Evolutionary conservation across 2,797 vertebrate species (phyloP), one percentile per base, ranked within the genome.

Genomic region (Sebastes jordani): DNA sequence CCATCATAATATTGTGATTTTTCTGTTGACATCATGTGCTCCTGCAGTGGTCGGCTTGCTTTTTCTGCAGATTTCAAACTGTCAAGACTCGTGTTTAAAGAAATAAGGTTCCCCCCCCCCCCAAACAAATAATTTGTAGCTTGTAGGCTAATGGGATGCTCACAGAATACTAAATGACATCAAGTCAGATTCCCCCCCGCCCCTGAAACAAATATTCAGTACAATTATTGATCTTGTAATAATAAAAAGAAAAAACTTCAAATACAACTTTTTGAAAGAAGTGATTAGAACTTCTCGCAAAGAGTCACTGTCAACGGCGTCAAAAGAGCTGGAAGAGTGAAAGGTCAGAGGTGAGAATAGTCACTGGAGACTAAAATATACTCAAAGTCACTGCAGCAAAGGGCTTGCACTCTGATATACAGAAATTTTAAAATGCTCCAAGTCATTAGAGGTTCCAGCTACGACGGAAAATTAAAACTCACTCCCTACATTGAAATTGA

Each of bases 211-310:
- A 85, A 89, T 89, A 89, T 86, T 88, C 80, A 92, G 71, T 80
- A 92, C 89, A 93, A 80, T 86, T 87, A 86, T 80, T 92, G 84
- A 91, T 88, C 74, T 89, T 85, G 80, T 78, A 84, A 88, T 78
- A 78, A 80, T 56, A 86, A 54, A 88, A 82, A 84, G 7, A 46
- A 46, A 89, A 82, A 89, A 85, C 56, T 86, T 82, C 20, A 88
- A 87, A 89, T 82, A 86, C 83, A 90, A 91, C 88, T 85, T 82
- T 90, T 87, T 84, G 82, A 89, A 77, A 91, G 82, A 92, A 86
- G 76, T 78, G 63, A 76, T 89, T 52, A 87, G 60, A 86, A 84
- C 86, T 83, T 92, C 86, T 83, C 49, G 49, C 86, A 92, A 92
- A 91, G 82, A 90, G 91, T 86, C 74, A 84, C 83, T 71, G 89